Evolutionary conservation across 2,888 invertebrate species (phyloP).

Genomic region (Volucella zonaria): DNA sequence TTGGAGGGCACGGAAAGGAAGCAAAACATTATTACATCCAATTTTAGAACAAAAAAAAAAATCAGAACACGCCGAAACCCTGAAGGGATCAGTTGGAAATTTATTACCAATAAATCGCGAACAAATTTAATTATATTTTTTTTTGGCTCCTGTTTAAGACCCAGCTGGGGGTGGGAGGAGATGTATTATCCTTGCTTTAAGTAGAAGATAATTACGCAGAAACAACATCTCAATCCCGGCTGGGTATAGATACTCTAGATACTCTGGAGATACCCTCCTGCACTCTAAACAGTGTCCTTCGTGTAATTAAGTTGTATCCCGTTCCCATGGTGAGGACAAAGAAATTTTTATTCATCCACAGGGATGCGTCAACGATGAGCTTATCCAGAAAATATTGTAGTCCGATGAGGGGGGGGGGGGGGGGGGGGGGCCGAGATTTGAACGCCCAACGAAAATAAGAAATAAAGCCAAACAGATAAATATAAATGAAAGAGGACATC

Average conservation of each 20-base stretch:
- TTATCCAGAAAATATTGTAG: constrained; percentile 2
- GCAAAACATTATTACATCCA: constrained; percentile 47
- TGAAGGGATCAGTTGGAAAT: constrained; percentile 17
- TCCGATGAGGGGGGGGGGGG: background rate
- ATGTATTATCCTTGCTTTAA: background rate
- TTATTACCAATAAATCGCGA: constrained; percentile 48
- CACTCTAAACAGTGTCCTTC: background rate
- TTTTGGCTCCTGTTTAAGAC: constrained; percentile 10
- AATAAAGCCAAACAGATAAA: constrained; percentile 40
- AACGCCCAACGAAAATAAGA: too few species aligned
- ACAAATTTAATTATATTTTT: constrained; percentile 48
- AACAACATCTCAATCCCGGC: background rate
- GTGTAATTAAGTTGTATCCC: constrained; percentile 16
- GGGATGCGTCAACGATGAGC: constrained; percentile 24
- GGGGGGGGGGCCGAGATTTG: background rate
- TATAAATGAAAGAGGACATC: constrained; percentile 47
- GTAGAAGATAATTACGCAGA: constrained; percentile 15
- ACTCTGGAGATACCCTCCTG: too few species aligned
- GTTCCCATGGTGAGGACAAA: constrained; percentile 13
- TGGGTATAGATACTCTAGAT: too few species aligned
- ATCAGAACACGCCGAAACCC: background rate
- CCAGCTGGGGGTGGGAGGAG: constrained; percentile 2
- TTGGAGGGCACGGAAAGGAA: background rate
- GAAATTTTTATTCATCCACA: constrained; percentile 13
- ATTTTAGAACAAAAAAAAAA: constrained; percentile 10